Base-by-base conservation (phyloP, 2,888 invertebrate genomes). In the Lingula anatina region DNA sequence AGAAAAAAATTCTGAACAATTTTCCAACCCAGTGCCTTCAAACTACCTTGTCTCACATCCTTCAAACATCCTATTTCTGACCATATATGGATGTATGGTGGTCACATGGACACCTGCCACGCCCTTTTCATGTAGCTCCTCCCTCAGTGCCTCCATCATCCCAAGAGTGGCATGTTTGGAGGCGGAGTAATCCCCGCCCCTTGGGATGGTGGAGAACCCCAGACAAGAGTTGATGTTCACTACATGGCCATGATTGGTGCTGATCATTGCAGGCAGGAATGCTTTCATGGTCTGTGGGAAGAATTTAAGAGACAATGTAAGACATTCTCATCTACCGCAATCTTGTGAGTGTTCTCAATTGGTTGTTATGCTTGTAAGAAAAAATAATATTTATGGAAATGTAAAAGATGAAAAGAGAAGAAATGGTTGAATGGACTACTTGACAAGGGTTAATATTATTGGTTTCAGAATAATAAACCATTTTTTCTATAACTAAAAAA, bases 181-280 rank as follows among this genome's bases (percentile, higher is more conserved):
- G 0, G 92, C 83, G 71, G 62, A 57, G 51, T 72, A 73, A 47
- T 68, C 69, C 3, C 59, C 59, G 0, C 64, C 66, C 75, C 89
- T 88, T 46, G 86, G 82, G 51, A 89, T 83, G 9, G 90, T 88
- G 47, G 88, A 84, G 75, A 89, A 83, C 28, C 91, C 92, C 0
- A 94, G 88, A 81, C 94, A 82, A 46, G 92, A 91, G 3, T 93
- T 92, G 54, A 96, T 88, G 46, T 90, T 91, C 5, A 95, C 92
- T 58, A 96, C 86, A 75, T 96, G 96, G 9, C 96, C 96, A 61
- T 86, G 85, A 68, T 90, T 85, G 31, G 83, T 82, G 66, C 86
- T 84, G 53, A 94, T 83, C 95, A 96, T 96, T 42, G 83, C 82
- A 26, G 93, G 93, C 54, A 95, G 80, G 79, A 95, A 95, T 4